Conservation (phyloP, 2,888 invertebrate species). For the Drosophila koepferae region DNA sequence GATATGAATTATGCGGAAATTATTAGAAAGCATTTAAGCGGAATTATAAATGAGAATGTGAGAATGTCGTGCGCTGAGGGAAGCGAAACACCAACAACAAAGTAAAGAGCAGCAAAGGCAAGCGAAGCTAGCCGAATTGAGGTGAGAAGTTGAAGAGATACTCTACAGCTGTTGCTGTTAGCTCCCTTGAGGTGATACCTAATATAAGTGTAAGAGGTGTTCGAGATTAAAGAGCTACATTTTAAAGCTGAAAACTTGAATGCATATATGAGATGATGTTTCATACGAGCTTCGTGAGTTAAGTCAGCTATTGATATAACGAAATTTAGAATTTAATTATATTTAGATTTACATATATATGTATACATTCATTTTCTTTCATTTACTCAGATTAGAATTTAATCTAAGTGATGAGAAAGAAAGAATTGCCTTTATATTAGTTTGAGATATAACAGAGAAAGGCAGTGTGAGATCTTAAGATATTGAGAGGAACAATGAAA, state of each 20-base stretch:
- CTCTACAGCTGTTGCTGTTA: constrained; percentile 9
- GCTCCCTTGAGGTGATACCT: constrained; percentile 14
- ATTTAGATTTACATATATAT: too few relatives aligned
- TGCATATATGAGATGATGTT: too few relatives aligned
- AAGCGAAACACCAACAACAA: neutral
- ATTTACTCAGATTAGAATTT: too few relatives aligned
- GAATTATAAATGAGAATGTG: constrained; percentile 75
- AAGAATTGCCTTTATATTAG: too few relatives aligned
- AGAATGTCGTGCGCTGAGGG: constrained; percentile 7
- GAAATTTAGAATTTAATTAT: neutral
- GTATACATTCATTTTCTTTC: too few relatives aligned
- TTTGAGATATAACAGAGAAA: neutral
- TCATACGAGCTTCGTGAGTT: too few relatives aligned
- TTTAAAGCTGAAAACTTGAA: neutral
- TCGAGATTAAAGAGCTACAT: neutral
- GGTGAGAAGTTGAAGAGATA: constrained; percentile 41
- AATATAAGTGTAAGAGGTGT: neutral
- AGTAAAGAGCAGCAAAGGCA: constrained; percentile 3
- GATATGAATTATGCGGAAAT: constrained; percentile 80
- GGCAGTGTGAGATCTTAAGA: too few relatives aligned
- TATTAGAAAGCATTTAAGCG: constrained; percentile 80
- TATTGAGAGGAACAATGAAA: neutral
- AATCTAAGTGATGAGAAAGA: too few relatives aligned
- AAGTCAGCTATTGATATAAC: too few relatives aligned
- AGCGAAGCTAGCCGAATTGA: neutral